Evolutionary conservation across 2,888 invertebrate genomes (phyloP).

Genomic region (Phyllotreta striolata): DNA sequence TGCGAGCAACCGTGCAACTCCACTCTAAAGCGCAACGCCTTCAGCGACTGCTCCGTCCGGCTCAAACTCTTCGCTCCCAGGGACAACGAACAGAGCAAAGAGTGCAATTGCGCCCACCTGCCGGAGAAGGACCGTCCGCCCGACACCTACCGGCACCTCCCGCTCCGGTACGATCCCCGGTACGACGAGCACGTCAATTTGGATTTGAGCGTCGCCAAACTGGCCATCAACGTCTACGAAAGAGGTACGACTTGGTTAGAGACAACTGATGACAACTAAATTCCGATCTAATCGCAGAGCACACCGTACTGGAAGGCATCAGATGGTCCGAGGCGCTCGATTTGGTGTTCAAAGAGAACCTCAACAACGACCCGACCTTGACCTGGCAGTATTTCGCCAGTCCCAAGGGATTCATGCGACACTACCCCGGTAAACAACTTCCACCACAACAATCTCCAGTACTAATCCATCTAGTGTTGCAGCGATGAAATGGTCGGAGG

Average conservation of each 20-base stretch:
- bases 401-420: slow-evolving; percentile 94
- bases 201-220: slow-evolving; percentile 86
- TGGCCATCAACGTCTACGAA: slow-evolving; percentile 92
- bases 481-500: slow-evolving; percentile 76
- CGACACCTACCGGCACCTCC: slow-evolving; percentile 63
- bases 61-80: slow-evolving; percentile 35
- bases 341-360: slow-evolving; percentile 86
- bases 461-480: slow-evolving; percentile 5
- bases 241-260: slow-evolving; percentile 68
- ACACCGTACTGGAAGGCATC: slow-evolving; percentile 87
- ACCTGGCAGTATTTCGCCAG: slow-evolving; percentile 99
- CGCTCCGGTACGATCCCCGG: slow-evolving; percentile 72
- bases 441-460: background rate
- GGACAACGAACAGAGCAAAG: slow-evolving; percentile 38
- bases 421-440: slow-evolving; percentile 80
- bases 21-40: slow-evolving; percentile 40
- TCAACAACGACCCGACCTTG: slow-evolving; percentile 83
- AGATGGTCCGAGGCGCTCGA: slow-evolving; percentile 95
- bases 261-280: background rate
- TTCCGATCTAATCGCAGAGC: slow-evolving; percentile 64
- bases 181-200: slow-evolving; percentile 79
- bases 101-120: slow-evolving; percentile 44
- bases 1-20: slow-evolving; percentile 43
- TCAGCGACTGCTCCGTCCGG: slow-evolving; percentile 35
- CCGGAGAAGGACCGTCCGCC: slow-evolving; percentile 54